phyloP scores from a whole-genome alignment of 2,113 vertebrate species.

The Morone chrysops region DNA sequence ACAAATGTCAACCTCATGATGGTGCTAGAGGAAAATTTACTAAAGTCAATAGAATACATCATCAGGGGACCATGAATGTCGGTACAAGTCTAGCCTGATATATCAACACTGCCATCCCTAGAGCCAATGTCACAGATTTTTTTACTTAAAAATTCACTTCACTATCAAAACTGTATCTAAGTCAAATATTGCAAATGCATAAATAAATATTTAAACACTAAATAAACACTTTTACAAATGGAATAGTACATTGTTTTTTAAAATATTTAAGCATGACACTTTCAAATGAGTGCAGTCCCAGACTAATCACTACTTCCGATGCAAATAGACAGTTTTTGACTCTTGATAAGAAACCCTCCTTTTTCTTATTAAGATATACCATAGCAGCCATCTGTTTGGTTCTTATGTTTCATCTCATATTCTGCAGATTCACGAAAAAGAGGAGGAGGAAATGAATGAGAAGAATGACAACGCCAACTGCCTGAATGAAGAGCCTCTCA shows the following conservation, averaged over 20 bases:
- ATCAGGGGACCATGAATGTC: background rate
- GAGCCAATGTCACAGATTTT: background rate
- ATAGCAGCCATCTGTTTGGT: background rate
- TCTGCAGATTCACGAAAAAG: constrained; percentile 91
- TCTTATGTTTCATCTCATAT: background rate
- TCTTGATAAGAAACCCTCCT: background rate
- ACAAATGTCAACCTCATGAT: background rate
- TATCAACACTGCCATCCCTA: background rate
- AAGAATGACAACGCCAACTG: constrained; percentile 92
- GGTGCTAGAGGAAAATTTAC: background rate
- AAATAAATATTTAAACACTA: background rate
- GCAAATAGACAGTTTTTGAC: background rate
- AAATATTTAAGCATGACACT: constrained; percentile 28
- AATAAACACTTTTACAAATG: constrained; percentile 5
- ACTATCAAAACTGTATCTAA: background rate
- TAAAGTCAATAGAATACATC: background rate
- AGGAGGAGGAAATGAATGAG: constrained; percentile 94
- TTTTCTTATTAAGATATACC: background rate
- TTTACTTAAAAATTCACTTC: background rate
- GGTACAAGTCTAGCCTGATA: background rate
- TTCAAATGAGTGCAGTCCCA: background rate
- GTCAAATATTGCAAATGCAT: background rate
- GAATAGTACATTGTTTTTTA: constrained; percentile 1
- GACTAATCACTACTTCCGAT: background rate
- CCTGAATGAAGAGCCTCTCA: constrained; percentile 90